A percentile compares a stretch with the other conserved stretches of the same genome.
Evolutionary conservation across 2,888 invertebrate genomes (phyloP).

Genomic region (Drosophila formosana): DNA sequence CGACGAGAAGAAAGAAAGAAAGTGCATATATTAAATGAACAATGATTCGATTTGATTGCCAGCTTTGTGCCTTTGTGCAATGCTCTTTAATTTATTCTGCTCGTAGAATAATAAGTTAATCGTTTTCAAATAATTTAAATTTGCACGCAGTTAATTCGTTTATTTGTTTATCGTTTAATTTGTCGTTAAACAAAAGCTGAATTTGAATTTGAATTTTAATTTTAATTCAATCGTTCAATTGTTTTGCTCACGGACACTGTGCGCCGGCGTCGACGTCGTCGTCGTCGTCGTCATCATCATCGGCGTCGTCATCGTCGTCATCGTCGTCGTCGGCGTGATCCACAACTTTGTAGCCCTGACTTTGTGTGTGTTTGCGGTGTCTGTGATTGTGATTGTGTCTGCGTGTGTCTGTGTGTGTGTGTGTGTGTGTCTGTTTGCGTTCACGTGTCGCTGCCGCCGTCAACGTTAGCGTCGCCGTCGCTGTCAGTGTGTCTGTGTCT

Average conservation of each 20-base stretch:
- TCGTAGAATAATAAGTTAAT: neutral
- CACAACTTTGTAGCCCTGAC: conserved; percentile 68
- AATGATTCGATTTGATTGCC: neutral
- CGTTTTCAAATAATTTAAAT: conserved; percentile 2
- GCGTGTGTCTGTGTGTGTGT: conserved; percentile 6
- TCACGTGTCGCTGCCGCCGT: conserved; percentile 57
- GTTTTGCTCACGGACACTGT: conserved; percentile 38
- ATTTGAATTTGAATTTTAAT: conserved; percentile 13
- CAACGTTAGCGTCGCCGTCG: conserved; percentile 25
- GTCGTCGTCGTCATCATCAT: neutral
- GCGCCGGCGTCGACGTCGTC: conserved; percentile 16
- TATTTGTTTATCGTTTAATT: conserved; percentile 10
- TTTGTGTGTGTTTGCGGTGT: conserved; percentile 66
- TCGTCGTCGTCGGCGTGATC: conserved; percentile 58
- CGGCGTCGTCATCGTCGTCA: neutral
- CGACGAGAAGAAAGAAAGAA: conserved; percentile 1
- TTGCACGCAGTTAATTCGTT: conserved; percentile 11
- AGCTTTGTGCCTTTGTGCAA: neutral
- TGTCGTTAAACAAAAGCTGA: conserved; percentile 12
- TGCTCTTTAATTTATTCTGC: neutral
- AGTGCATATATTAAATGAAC: neutral
- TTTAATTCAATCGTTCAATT: conserved; percentile 25
- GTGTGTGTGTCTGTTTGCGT: conserved; percentile 42
- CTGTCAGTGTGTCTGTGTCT: conserved; percentile 9
- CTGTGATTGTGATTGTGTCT: conserved; percentile 17